Percentiles rank a stretch among this genome's conserved stretches.
Conservation (phyloP, 2,113 vertebrate genomes). For the Callithrix jacchus region DNA sequence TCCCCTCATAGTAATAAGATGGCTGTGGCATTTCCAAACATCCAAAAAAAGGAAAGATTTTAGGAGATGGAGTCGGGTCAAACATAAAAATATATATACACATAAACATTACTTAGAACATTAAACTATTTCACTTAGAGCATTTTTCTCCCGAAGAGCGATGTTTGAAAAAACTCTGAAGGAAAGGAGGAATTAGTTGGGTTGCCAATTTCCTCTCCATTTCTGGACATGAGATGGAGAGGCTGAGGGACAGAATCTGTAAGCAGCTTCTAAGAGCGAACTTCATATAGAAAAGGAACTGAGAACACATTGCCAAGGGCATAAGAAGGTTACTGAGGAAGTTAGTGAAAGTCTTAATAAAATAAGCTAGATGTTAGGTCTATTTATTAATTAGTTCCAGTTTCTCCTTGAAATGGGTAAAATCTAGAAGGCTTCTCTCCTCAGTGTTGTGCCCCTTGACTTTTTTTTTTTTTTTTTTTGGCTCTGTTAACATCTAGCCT, state of each 20-base stretch:
- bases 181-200: not conserved
- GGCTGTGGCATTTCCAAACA: not conserved
- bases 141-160: not conserved
- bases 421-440: not conserved
- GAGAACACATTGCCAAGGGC: not conserved
- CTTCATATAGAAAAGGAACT: not conserved
- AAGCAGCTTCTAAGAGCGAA: not conserved
- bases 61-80: not conserved
- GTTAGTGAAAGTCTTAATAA: not conserved
- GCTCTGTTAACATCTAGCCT: not conserved
- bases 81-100: not conserved
- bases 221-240: slow-evolving; percentile 6
- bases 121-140: not conserved
- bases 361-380: not conserved
- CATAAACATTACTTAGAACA: not conserved
- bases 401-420: not conserved
- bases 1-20: not conserved
- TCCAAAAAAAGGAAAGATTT: not conserved
- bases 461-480: not conserved
- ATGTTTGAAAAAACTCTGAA: not conserved
- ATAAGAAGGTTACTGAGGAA: not conserved
- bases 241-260: not conserved
- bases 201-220: not conserved
- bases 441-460: not conserved
- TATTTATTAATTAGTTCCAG: not conserved